Evolutionary conservation across 2,797 vertebrate species (phyloP).

Genomic region (Periparus ater): DNA sequence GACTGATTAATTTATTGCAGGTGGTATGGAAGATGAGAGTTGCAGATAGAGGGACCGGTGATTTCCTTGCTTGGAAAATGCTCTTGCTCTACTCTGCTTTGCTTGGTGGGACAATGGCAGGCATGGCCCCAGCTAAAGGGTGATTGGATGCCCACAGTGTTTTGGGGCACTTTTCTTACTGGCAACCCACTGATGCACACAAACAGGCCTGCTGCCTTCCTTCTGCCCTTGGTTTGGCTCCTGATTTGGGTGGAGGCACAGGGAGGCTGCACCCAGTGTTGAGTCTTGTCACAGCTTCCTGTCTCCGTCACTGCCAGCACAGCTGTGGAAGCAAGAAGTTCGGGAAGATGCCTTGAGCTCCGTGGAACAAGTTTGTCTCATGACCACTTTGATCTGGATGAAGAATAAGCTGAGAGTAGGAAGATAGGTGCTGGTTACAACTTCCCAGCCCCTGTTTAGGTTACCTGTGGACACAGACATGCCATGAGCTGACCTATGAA

Average conservation of each 20-base stretch:
- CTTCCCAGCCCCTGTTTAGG: background rate
- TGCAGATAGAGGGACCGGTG: background rate
- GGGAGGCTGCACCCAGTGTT: background rate
- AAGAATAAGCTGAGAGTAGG: background rate
- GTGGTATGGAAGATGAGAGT: background rate
- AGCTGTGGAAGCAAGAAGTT: background rate
- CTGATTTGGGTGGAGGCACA: background rate
- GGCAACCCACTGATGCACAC: background rate
- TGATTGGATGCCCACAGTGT: background rate
- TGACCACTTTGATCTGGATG: background rate
- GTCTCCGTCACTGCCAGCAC: background rate
- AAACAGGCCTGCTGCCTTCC: background rate
- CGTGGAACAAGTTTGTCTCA: background rate
- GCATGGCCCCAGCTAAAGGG: background rate
- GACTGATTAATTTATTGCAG: accelerated
- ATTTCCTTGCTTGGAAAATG: background rate
- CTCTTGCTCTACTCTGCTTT: background rate
- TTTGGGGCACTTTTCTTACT: background rate
- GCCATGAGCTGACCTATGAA: background rate
- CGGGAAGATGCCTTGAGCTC: background rate
- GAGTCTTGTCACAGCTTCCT: background rate
- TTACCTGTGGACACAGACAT: background rate
- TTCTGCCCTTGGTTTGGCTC: background rate
- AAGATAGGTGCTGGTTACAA: background rate
- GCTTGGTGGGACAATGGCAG: background rate